phyloP scores from a whole-genome alignment of 2,113 vertebrate species.

The Struthio camelus region DNA sequence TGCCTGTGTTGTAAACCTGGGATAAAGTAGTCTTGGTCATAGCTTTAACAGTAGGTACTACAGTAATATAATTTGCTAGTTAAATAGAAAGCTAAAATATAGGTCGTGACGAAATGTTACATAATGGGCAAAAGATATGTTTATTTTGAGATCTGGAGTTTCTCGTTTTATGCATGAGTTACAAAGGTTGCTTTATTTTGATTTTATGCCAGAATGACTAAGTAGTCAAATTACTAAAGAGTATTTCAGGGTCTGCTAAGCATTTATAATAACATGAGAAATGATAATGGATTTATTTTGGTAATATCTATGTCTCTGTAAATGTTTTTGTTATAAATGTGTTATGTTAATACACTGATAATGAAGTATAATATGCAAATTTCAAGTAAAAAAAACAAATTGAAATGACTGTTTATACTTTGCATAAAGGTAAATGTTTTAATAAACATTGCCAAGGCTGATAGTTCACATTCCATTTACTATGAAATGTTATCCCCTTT shows the following conservation, averaged over 20 bases:
- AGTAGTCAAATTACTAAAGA: constrained; percentile 15
- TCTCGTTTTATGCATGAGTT: constrained; percentile 71
- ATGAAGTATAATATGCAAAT: not conserved
- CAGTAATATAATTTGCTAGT: not conserved
- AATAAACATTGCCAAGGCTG: not conserved
- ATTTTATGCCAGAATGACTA: constrained; percentile 24
- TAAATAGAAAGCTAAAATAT: constrained; percentile 16
- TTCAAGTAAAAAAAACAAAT: constrained; percentile 16
- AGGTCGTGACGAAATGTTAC: not conserved
- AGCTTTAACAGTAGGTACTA: not conserved
- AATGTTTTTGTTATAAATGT: not conserved
- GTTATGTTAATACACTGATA: not conserved
- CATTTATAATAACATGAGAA: constrained; percentile 23
- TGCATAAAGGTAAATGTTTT: not conserved
- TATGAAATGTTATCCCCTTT: not conserved
- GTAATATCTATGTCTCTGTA: not conserved
- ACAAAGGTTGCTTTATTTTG: constrained; percentile 53
- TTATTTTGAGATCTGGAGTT: constrained; percentile 18
- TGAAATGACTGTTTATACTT: not conserved
- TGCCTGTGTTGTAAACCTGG: not conserved
- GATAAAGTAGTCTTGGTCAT: not conserved
- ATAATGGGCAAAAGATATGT: not conserved
- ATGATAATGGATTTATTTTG: constrained; percentile 43
- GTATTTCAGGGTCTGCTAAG: constrained; percentile 54
- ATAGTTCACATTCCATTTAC: constrained; percentile 11